phyloP scores from a whole-genome alignment of 92 coral and sea anemone genomes.

The Diadumene lineata region DNA sequence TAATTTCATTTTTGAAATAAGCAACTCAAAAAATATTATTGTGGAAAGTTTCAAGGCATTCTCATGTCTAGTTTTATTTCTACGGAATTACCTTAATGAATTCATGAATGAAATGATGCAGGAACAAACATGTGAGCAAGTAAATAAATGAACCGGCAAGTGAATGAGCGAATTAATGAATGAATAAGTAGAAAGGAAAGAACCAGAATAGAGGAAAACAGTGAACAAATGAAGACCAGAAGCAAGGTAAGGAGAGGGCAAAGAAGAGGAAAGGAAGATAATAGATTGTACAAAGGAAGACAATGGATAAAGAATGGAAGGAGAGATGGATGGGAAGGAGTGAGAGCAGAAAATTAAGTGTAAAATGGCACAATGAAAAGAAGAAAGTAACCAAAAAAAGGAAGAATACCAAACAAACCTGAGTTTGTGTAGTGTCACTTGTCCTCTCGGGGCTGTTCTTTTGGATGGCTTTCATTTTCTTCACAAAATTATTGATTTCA shows the following conservation, averaged over 20 bases:
- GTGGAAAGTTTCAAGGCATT: no score
- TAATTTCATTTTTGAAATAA: no score
- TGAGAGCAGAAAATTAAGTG: no score
- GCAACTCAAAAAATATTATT: no score
- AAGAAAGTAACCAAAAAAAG: background rate
- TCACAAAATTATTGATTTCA: slow-evolving; percentile 13
- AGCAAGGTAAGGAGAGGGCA: background rate
- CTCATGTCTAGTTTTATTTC: no score
- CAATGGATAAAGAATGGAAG: background rate
- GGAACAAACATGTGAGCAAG: no score
- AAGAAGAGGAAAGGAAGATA: background rate
- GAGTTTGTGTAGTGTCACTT: background rate
- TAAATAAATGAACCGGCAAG: no score
- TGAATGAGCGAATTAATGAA: background rate
- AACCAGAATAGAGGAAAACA: background rate
- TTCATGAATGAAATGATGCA: no score
- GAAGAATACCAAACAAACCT: slow-evolving; percentile 1
- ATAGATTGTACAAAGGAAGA: background rate
- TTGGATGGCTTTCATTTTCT: slow-evolving; percentile 16
- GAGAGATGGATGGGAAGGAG: background rate
- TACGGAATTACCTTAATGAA: no score
- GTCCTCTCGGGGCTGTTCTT: background rate
- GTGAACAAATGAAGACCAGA: background rate
- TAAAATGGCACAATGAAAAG: no score
- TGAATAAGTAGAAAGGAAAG: no score